Evolutionary conservation across 1,140 invertebrate species (phyloP), one percentile per base, ranked within the genome.

Genomic region (Octopus sinensis): DNA sequence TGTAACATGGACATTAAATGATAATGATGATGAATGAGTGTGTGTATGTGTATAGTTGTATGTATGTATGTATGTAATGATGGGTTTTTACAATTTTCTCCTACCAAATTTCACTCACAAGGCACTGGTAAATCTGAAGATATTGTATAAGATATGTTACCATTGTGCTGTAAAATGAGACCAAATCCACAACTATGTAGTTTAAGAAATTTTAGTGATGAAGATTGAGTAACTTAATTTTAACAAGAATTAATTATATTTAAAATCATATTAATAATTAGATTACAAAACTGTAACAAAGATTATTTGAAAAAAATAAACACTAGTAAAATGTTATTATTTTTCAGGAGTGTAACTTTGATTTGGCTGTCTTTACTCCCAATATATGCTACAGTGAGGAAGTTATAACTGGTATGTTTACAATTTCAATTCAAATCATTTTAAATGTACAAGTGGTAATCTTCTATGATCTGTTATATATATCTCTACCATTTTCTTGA

Each of bases 301-400:
- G 4, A 62, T 12, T 62, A 9, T 73, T 12, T 73, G 17, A n/a
- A 12, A 43, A 43, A 43, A 43, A 43, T 43, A 43, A 43, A 43
- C 30, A 43, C 30, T 43, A 43, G 30, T 43, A 43, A 43, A 43
- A 43, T 73, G 4, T 73, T 73, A 13, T 73, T 23, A 56, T 56
- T n/a, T 76, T 5, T 43, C 6, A 53, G 53, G 13, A 62, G 62
- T n/a, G 54, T 17, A 56, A 30, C 10, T 81, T 81, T 78, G 6
- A 81, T 30, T 52, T 52, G 13, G 68, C 13, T 62, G 12, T 76
- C 78, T 78, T 78, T 78, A n/a, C 51, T n/a, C 73, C 10, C 43
- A 79, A 80, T 23, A 43, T 78, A 17, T 4, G 76, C 23, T 86
- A 54, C 76, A 12, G 12, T 12, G 43, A 77, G 6, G n/a, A 30